Percentiles rank a stretch among this genome's conserved stretches.
Conservation (phyloP, 1,140 invertebrate genomes). For the Grapholita molesta region DNA sequence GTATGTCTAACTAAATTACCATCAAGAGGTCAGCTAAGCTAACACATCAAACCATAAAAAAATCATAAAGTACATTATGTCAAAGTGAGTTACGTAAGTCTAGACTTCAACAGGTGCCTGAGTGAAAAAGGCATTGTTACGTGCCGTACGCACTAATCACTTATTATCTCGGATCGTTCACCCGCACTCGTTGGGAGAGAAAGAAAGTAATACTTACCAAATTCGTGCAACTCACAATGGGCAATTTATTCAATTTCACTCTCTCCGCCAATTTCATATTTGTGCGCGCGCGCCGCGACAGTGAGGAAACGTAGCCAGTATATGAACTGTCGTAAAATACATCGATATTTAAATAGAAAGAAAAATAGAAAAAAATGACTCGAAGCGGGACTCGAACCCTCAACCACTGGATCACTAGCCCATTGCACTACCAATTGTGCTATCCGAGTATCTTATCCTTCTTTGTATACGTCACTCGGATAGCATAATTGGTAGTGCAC, state of each 20-base stretch:
- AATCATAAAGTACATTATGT: not conserved
- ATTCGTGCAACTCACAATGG: slow-evolving; percentile 72
- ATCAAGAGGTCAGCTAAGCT: too few relatives aligned
- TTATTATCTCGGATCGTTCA: slow-evolving; percentile 21
- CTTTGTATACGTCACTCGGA: too few relatives aligned
- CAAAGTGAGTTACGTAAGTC: not conserved
- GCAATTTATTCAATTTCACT: slow-evolving; percentile 75
- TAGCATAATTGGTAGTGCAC: too few relatives aligned
- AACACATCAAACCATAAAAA: not conserved
- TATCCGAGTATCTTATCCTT: too few relatives aligned
- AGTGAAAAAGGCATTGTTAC: slow-evolving; percentile 9
- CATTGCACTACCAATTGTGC: too few relatives aligned
- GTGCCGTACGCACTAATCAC: slow-evolving; percentile 9
- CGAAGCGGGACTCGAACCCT: too few relatives aligned
- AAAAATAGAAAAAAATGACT: too few relatives aligned
- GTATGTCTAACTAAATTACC: too few relatives aligned
- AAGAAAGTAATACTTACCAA: slow-evolving; percentile 67
- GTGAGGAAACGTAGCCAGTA: not conserved
- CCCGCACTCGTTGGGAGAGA: slow-evolving; percentile 53
- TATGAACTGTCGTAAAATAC: too few relatives aligned
- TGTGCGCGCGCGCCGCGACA: slow-evolving; percentile 21
- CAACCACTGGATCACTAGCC: too few relatives aligned
- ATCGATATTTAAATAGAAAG: too few relatives aligned
- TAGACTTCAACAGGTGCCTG: not conserved
- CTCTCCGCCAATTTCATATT: slow-evolving; percentile 68